phyloP scores from a whole-genome alignment of 1,140 invertebrate species.

The Pachypeltis micranthus region DNA sequence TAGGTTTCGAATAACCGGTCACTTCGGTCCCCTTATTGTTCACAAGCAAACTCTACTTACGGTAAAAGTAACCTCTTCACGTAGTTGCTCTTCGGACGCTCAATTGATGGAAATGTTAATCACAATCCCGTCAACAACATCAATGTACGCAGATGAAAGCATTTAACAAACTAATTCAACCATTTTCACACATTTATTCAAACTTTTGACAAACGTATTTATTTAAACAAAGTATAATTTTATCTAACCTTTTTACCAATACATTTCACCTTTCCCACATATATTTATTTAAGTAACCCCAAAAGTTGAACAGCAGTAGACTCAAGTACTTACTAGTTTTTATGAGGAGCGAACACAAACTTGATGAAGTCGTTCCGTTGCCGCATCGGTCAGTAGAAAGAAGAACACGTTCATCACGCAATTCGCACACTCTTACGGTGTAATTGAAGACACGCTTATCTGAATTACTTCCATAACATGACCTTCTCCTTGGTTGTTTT shows the following conservation, averaged over 20 bases:
- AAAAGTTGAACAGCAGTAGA: neutral
- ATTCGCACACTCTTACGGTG: neutral
- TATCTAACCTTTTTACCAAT: neutral
- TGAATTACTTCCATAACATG: neutral
- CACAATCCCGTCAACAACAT: too few species aligned
- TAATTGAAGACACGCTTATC: neutral
- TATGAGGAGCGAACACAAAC: too few species aligned
- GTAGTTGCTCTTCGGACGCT: too few species aligned
- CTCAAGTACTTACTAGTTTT: too few species aligned
- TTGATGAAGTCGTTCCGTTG: neutral
- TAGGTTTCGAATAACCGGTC: too few species aligned
- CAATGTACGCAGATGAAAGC: too few species aligned
- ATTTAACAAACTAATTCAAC: too few species aligned
- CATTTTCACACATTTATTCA: neutral
- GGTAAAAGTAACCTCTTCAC: too few species aligned
- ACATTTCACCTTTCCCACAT: neutral
- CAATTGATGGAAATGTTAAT: too few species aligned
- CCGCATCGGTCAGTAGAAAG: neutral
- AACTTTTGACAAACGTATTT: neutral
- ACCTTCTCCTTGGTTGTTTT: neutral
- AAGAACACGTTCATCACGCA: neutral
- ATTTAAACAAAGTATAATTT: neutral
- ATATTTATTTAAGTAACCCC: neutral
- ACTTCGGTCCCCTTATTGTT: too few species aligned
- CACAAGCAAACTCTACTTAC: too few species aligned